phyloP scores from a whole-genome alignment of 2,888 invertebrate genomes.

The Dichetophora obliterata region DNA sequence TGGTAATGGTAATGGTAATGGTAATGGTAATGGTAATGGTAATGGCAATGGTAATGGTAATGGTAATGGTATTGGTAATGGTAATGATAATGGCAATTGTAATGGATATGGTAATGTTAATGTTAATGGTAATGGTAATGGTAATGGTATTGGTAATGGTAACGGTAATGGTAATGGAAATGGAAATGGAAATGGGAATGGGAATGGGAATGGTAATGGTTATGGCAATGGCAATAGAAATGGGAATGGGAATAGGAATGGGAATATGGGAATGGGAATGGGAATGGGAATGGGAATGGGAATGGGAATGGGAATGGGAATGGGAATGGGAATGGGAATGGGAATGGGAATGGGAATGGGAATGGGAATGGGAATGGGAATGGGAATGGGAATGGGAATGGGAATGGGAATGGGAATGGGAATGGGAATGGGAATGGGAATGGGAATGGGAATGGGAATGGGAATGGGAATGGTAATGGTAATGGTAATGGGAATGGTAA shows the following conservation, averaged over 20 bases:
- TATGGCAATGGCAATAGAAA: constrained; percentile 19
- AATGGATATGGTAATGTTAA: constrained; percentile 13
- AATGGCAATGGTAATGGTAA: background rate
- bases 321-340: constrained; percentile 3
- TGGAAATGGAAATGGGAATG: constrained; percentile 17
- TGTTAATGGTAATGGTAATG: constrained; percentile 16
- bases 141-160: constrained; percentile 22
- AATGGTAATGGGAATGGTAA: background rate
- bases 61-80: constrained; percentile 1
- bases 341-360: background rate
- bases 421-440: no score
- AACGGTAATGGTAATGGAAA: constrained; percentile 21
- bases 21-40: background rate
- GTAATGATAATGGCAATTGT: constrained; percentile 17
- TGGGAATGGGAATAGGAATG: constrained; percentile 12
- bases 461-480: background rate
- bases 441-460: background rate
- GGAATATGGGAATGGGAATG: constrained; percentile 4
- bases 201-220: constrained; percentile 14
- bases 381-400: background rate
- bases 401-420: background rate
- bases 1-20: constrained; percentile 5
- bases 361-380: background rate
- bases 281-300: background rate
- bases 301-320: background rate